These are phyloP conservation scores for Drosophila trapezifrons DNA, from an alignment of 1,140 invertebrate genomes.

Conservation along the genomic window DNA sequence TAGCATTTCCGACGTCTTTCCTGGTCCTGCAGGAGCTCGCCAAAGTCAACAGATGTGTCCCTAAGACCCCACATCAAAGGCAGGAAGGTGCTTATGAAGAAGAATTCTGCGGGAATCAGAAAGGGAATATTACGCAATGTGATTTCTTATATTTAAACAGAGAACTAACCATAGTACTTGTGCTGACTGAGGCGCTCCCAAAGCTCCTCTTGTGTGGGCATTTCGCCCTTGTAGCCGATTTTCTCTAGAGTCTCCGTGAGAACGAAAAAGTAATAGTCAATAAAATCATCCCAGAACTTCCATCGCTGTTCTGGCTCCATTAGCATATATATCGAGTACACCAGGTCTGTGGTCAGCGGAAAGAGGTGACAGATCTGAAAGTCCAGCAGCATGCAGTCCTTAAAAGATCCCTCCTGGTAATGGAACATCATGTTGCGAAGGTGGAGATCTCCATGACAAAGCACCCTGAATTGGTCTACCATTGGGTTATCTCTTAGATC, in stretches of 20 bases:
- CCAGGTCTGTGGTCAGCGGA: slow-evolving; percentile 44
- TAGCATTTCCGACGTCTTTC: slow-evolving; percentile 19
- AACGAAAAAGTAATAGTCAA: slow-evolving; percentile 43
- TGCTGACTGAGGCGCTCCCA: slow-evolving; percentile 21
- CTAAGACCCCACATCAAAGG: slow-evolving; percentile 27
- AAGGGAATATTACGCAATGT: not conserved
- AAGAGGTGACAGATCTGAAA: slow-evolving; percentile 56
- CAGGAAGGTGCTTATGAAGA: slow-evolving; percentile 34
- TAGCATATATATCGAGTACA: slow-evolving; percentile 57
- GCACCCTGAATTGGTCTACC: slow-evolving; percentile 4
- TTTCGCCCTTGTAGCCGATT: slow-evolving; percentile 41
- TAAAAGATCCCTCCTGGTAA: slow-evolving; percentile 17
- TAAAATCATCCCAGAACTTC: slow-evolving; percentile 19
- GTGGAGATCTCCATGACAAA: slow-evolving; percentile 61
- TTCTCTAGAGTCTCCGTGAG: slow-evolving; percentile 30
- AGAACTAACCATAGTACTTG: slow-evolving; percentile 35
- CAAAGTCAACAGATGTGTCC: slow-evolving; percentile 11
- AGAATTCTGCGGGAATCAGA: slow-evolving; percentile 8
- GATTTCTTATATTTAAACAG: not conserved
- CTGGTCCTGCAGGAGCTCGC: slow-evolving; percentile 32
- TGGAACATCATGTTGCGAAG: slow-evolving; percentile 63
- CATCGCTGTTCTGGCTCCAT: slow-evolving; percentile 29
- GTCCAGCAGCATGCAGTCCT: slow-evolving; percentile 60
- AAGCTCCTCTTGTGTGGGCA: slow-evolving; percentile 32
- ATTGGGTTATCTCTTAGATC: slow-evolving; percentile 2